Evolutionary conservation across 1,140 invertebrate genomes (phyloP).

Genomic region (Neodiprion virginianus): DNA sequence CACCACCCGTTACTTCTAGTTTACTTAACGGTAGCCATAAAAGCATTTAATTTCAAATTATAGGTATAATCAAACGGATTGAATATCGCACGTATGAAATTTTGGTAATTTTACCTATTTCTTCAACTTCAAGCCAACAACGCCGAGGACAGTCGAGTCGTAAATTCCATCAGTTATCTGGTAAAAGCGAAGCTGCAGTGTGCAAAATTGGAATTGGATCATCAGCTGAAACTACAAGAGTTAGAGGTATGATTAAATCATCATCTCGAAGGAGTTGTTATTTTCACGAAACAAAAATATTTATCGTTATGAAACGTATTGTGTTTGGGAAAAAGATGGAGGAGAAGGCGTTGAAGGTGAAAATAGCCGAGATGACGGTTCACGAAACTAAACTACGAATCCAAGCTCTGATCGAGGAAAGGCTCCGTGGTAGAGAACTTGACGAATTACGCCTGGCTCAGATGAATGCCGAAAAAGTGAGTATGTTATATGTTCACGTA

Average conservation of each 20-base stretch:
- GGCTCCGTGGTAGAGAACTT: constrained; percentile 2
- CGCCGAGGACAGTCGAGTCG: background rate
- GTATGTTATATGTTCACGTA: constrained; percentile 8
- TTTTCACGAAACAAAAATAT: background rate
- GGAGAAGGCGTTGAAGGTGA: constrained; percentile 37
- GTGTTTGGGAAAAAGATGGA: constrained; percentile 26
- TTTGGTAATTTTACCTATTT: too few relatives aligned
- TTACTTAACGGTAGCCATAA: too few relatives aligned
- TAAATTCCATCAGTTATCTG: background rate
- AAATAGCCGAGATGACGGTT: constrained; percentile 37
- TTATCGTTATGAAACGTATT: too few relatives aligned
- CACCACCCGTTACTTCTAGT: too few relatives aligned
- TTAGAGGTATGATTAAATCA: constrained; percentile 1
- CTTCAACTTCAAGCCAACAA: too few relatives aligned
- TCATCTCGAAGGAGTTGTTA: background rate
- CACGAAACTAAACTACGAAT: constrained; percentile 38
- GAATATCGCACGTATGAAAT: too few relatives aligned
- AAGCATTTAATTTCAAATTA: too few relatives aligned
- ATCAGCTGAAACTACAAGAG: constrained; percentile 7
- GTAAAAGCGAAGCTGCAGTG: constrained; percentile 1
- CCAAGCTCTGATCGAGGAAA: constrained; percentile 11
- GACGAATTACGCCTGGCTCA: background rate
- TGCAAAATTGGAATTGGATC: constrained; percentile 14
- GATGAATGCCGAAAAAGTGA: background rate
- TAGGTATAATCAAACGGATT: too few relatives aligned